Base-by-base conservation (phyloP, 2,797 vertebrate genomes). In the Hemibagrus guttatus region DNA sequence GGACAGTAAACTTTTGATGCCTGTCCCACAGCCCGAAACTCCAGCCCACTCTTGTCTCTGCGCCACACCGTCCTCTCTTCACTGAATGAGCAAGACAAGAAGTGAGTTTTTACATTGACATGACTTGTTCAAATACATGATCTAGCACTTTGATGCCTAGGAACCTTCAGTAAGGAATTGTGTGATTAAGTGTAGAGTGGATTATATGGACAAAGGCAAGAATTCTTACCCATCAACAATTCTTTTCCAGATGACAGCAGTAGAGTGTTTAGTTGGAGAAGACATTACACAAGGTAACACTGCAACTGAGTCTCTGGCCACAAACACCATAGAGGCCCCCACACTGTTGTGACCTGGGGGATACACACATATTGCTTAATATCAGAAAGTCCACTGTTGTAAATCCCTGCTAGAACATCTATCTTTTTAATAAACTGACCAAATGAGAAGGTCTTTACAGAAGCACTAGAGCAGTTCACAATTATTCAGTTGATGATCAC, bases 21-120 rank as follows among this genome's bases (percentile, higher is more conserved):
- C 26, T 5, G 7, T 8, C 19, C 94, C 86, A 93, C 1, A 0
- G 93, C 90, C 56, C 91, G 87, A 85, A 90, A 94, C 90, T 94
- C 93, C 84, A 96, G 78, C 23, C 96, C 96, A 0, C 61, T 94
- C 87, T 4, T 92, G n/a, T 91, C 16, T 85, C 91, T 94, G 31
- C 92, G 94, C 95, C 95, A 96, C 23, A 96, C 84, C 0, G 93
- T 95, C 76, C 93, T 96, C 42, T 23, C 14, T 0, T 28, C 19
- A 86, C 85, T 90, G 78, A n/a, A 58, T 39, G 35, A 84, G 23
- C 76, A 58, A 42, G 5, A 69, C 2, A 84, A 46, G 21, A 19
- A 1, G 2, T 28, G 19, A 46, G 58, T 1, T 54, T 26, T 58
- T 52, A 64, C 2, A 14, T n/a, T 35, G 7, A 0, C 17, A n/a